phyloP scores from a whole-genome alignment of 2,888 invertebrate genomes.

The Microctonus aethiopoides region DNA sequence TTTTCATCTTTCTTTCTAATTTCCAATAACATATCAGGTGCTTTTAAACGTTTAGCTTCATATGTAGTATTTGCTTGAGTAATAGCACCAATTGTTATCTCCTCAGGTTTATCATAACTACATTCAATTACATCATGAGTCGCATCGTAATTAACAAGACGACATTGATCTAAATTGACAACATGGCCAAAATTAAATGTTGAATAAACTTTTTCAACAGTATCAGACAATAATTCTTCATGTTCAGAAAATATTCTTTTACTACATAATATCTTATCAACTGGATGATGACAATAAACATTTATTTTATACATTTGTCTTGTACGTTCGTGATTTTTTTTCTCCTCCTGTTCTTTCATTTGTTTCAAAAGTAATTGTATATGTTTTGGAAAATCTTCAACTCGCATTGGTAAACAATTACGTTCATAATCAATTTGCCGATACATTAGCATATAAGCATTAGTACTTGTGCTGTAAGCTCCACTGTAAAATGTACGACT shows the following conservation, averaged over 20 bases:
- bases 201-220: conserved; percentile 72
- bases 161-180: conserved; percentile 75
- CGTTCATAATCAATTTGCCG: conserved; percentile 77
- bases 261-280: conserved; percentile 69
- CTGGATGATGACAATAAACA: conserved; percentile 75
- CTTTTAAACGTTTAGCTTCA: conserved; percentile 48
- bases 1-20: conserved; percentile 71
- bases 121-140: conserved; percentile 74
- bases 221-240: conserved; percentile 72
- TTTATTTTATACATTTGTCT: conserved; percentile 74
- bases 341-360: conserved; percentile 76
- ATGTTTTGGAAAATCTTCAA: conserved; percentile 80
- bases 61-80: background rate
- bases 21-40: conserved; percentile 75
- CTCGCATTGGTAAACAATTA: conserved; percentile 74
- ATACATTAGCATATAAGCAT: conserved; percentile 93
- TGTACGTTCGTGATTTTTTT: conserved; percentile 72
- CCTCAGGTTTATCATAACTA: conserved; percentile 74
- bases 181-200: conserved; percentile 71
- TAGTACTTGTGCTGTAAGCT: conserved; percentile 83
- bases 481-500: conserved; percentile 77
- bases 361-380: conserved; percentile 74
- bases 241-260: conserved; percentile 72
- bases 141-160: conserved; percentile 78
- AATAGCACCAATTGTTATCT: conserved; percentile 65